A percentile compares a stretch with the other conserved stretches of the same genome.
phyloP scores from a whole-genome alignment of 2,888 invertebrate species.

The Pollenia amentaria region DNA sequence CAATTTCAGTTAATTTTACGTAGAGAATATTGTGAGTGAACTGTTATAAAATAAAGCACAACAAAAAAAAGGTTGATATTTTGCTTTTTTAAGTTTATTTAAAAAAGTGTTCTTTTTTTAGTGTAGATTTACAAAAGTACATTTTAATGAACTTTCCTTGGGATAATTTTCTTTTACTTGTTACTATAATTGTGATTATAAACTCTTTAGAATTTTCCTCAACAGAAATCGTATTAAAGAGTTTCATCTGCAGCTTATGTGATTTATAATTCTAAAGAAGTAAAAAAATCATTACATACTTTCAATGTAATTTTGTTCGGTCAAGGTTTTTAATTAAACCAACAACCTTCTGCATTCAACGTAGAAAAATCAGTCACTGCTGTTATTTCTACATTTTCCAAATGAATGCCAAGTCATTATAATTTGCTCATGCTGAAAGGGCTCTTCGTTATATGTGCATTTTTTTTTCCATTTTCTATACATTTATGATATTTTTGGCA shows the following conservation, averaged over 20 bases:
- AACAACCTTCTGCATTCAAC: not conserved
- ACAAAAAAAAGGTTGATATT: too few species aligned
- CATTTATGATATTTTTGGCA: not conserved
- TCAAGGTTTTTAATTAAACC: constrained; percentile 30
- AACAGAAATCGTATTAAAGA: too few species aligned
- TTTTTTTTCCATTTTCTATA: not conserved
- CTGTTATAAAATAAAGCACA: too few species aligned
- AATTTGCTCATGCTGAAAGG: not conserved
- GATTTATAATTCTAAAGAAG: not conserved
- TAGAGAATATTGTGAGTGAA: too few species aligned
- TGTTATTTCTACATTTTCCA: constrained; percentile 3
- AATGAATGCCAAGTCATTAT: not conserved
- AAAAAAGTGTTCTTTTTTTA: too few species aligned
- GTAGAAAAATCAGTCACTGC: not conserved
- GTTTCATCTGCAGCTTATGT: not conserved
- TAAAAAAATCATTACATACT: not conserved
- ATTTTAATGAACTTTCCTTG: too few species aligned
- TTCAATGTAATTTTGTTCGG: constrained; percentile 6
- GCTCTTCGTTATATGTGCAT: not conserved
- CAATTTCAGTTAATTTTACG: too few species aligned
- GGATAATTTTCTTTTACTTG: too few species aligned
- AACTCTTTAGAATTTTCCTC: too few species aligned
- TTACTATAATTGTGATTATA: too few species aligned
- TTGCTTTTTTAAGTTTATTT: too few species aligned
- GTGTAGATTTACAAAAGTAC: too few species aligned